A percentile compares a stretch with the other conserved stretches of the same genome.
These are phyloP conservation scores for Lagria hirta DNA, from an alignment of 2,888 invertebrate species.

Conservation along the genomic window DNA sequence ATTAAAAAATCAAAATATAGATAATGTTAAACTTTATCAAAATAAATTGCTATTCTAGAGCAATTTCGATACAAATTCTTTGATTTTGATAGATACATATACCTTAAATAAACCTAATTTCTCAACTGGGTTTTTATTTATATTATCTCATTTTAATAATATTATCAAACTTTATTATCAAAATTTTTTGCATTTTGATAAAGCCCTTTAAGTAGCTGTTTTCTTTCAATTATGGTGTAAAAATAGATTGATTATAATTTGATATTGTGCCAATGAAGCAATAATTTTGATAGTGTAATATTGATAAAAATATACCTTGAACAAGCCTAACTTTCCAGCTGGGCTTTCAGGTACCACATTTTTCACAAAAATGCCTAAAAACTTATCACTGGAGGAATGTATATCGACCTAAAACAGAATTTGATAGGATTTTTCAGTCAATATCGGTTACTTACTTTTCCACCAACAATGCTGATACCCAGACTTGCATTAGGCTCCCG, in stretches of 20 bases:
- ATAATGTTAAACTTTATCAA: too few species aligned
- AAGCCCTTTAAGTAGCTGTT: too few species aligned
- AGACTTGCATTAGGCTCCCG: slow-evolving; percentile 78
- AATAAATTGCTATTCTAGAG: too few species aligned
- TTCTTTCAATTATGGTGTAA: too few species aligned
- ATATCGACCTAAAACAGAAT: slow-evolving; percentile 66
- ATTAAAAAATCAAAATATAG: too few species aligned
- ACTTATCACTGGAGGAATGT: slow-evolving; percentile 62
- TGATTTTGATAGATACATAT: too few species aligned
- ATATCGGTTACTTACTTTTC: slow-evolving; percentile 65
- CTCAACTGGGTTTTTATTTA: too few species aligned
- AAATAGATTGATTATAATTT: slow-evolving; percentile 3
- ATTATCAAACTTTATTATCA: too few species aligned
- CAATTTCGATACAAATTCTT: too few species aligned
- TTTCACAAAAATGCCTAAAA: slow-evolving; percentile 97
- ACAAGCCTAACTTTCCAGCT: slow-evolving; percentile 84
- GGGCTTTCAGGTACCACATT: slow-evolving; percentile 93
- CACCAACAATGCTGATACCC: slow-evolving; percentile 96
- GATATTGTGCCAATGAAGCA: background rate
- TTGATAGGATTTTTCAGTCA: background rate
- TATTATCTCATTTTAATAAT: too few species aligned
- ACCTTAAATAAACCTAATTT: too few species aligned
- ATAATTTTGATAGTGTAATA: background rate
- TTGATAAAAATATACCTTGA: slow-evolving; percentile 63
- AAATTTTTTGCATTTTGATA: too few species aligned